phyloP scores from a whole-genome alignment of 2,888 invertebrate genomes.

The Chrysolina oricalcia region DNA sequence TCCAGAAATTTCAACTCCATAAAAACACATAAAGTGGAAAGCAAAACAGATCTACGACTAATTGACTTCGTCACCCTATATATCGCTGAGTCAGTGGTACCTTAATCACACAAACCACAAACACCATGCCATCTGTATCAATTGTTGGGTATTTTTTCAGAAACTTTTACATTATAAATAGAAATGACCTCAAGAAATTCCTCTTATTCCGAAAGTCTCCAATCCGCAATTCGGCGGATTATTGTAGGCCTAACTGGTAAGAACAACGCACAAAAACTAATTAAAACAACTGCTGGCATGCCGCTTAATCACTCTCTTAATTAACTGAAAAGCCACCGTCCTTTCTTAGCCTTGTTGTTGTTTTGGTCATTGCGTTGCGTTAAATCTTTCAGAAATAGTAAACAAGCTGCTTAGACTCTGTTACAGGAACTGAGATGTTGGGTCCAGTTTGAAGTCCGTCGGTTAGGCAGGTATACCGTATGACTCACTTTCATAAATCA shows the following conservation, averaged over 20 bases:
- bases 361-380: conserved; percentile 11
- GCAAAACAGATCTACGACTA: too few relatives aligned
- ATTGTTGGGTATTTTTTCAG: conserved; percentile 11
- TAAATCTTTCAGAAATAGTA: conserved; percentile 2
- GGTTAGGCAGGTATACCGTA: too few relatives aligned
- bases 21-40: too few relatives aligned
- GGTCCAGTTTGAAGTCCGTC: background rate
- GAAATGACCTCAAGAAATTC: conserved; percentile 46
- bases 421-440: background rate
- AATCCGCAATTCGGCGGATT: conserved; percentile 18
- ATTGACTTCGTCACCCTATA: too few relatives aligned
- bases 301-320: conserved; percentile 6
- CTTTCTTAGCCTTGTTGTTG: conserved; percentile 25
- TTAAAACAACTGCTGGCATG: conserved; percentile 6
- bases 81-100: background rate
- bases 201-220: conserved; percentile 34
- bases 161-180: conserved; percentile 42
- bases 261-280: conserved; percentile 26
- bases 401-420: background rate
- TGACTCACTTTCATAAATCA: too few relatives aligned
- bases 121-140: conserved; percentile 1
- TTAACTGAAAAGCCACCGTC: conserved; percentile 25
- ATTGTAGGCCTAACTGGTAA: conserved; percentile 25
- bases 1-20: too few relatives aligned
- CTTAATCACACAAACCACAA: background rate